Conservation (phyloP, 2,888 invertebrate genomes). For the Azorinus chamasolen region DNA sequence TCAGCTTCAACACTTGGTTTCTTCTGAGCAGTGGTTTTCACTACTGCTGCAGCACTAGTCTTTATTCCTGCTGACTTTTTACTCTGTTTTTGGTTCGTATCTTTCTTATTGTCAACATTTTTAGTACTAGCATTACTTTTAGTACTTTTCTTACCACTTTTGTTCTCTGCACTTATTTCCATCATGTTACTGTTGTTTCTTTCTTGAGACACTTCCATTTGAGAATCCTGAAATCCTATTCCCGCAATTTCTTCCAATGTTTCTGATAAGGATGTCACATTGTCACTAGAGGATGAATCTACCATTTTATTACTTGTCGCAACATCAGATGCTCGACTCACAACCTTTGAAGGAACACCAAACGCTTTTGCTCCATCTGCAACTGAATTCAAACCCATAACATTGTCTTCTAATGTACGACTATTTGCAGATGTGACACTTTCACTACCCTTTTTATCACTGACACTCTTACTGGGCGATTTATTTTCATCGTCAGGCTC, state of each 20-base stretch:
- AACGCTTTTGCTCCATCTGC: constrained; percentile 33
- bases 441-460: constrained; percentile 20
- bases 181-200: constrained; percentile 8
- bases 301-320: constrained; percentile 33
- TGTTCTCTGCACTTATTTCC: constrained; percentile 35
- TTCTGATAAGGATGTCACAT: constrained; percentile 58
- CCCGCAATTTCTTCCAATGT: constrained; percentile 60
- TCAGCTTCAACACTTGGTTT: constrained; percentile 37
- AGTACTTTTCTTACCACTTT: constrained; percentile 40
- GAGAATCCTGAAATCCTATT: constrained; percentile 46
- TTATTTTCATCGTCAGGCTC: constrained; percentile 73
- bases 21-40: constrained; percentile 32
- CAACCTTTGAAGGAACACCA: constrained; percentile 19
- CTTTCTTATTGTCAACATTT: constrained; percentile 44
- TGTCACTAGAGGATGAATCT: constrained; percentile 31
- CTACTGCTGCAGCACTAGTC: constrained; percentile 1
- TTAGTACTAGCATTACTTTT: constrained; percentile 23
- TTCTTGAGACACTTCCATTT: constrained; percentile 20
- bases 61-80: constrained; percentile 16
- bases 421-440: neutral
- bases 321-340: neutral
- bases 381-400: constrained; percentile 45
- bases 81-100: constrained; percentile 20
- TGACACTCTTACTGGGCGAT: constrained; percentile 47
- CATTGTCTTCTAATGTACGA: constrained; percentile 30